Conservation (phyloP, 1,140 invertebrate genomes). For the Macrotrachela quadricornifera region DNA sequence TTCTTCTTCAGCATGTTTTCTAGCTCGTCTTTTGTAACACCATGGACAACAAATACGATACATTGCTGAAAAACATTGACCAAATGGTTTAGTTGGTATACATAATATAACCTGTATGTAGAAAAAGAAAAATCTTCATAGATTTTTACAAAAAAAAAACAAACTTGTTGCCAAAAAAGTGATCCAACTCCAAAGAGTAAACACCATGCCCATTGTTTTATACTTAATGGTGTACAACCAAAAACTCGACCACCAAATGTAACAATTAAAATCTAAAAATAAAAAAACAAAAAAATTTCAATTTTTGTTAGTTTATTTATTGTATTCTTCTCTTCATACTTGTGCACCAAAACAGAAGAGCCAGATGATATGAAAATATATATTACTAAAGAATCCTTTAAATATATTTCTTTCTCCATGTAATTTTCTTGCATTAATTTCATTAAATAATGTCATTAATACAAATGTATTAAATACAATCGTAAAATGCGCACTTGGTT, state of each 20-base stretch:
- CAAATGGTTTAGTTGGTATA: too few species aligned
- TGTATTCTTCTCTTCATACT: conserved; percentile 44
- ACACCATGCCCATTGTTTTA: conserved; percentile 98
- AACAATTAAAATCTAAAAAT: conserved; percentile 64
- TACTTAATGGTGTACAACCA: conserved; percentile 58
- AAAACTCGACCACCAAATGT: conserved; percentile 91
- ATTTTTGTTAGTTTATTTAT: background rate
- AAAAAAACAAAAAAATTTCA: conserved; percentile 4
- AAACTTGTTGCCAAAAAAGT: conserved; percentile 90
- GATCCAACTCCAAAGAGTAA: conserved; percentile 84
- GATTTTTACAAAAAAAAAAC: too few species aligned
- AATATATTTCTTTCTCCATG: conserved; percentile 96
- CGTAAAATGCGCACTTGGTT: conserved; percentile 85
- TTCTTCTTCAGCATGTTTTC: too few species aligned
- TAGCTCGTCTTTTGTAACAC: too few species aligned
- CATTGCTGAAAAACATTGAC: too few species aligned
- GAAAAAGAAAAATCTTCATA: too few species aligned
- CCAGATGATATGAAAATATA: conserved; percentile 95
- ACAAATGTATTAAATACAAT: conserved; percentile 99
- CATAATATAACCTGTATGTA: too few species aligned
- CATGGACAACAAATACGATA: too few species aligned
- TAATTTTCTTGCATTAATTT: conserved; percentile 97
- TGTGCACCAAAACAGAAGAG: conserved; percentile 71
- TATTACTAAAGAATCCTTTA: conserved; percentile 67
- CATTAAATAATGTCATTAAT: conserved; percentile 99